Percentiles rank a stretch among this genome's conserved stretches.
Evolutionary conservation across 2,888 invertebrate genomes (phyloP).

Genomic region (Escarpia spicata): DNA sequence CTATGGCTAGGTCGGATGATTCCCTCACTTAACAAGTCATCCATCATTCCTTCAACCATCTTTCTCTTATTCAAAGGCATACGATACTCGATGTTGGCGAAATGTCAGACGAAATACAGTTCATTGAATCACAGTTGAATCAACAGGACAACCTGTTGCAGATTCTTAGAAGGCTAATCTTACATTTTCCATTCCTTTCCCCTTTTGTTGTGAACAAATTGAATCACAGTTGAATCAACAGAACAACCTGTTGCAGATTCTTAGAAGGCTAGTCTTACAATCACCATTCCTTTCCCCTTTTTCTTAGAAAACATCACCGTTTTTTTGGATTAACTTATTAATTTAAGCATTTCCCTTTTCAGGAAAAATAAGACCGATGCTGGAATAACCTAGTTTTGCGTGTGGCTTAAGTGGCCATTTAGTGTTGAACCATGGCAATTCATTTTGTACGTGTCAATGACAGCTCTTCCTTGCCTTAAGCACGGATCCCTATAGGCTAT

Average conservation of each 20-base stretch:
- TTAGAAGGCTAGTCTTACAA: background rate
- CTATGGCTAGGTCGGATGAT: background rate
- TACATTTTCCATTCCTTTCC: background rate
- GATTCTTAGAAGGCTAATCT: background rate
- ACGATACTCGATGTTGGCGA: background rate
- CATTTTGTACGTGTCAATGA: too few species aligned
- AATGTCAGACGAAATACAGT: too few species aligned
- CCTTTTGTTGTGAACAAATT: too few species aligned
- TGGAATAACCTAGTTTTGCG: background rate
- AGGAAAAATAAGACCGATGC: background rate
- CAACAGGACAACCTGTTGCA: too few species aligned
- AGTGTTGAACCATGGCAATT: too few species aligned
- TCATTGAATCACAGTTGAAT: too few species aligned
- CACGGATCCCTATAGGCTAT: background rate
- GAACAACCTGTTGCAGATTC: background rate
- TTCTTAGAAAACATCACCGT: background rate
- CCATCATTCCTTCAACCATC: background rate
- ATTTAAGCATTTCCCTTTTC: background rate
- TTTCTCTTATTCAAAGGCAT: background rate
- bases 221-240: too few species aligned
- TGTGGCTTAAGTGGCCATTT: too few species aligned
- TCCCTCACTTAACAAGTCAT: background rate
- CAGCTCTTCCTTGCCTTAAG: background rate
- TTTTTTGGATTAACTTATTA: background rate
- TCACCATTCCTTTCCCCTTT: background rate